Evolutionary conservation across 2,888 invertebrate genomes (phyloP).

Genomic region (Camptogramma bilineatum): DNA sequence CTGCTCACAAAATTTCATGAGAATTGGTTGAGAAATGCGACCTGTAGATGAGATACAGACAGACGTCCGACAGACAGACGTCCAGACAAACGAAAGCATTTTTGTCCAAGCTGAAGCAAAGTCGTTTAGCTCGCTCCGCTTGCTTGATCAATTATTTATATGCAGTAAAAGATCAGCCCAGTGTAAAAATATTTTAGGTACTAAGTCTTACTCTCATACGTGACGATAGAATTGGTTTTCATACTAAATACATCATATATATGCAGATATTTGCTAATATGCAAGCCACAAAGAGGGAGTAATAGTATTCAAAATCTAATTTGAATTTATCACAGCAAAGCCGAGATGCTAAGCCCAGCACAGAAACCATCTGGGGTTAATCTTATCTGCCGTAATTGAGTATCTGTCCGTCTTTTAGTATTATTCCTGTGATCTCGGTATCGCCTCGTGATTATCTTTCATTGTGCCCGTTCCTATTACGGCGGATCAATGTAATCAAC

Average conservation of each 20-base stretch:
- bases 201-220: too few species aligned
- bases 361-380: constrained; percentile 41
- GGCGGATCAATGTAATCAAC: constrained; percentile 22
- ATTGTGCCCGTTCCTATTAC: constrained; percentile 38
- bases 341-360: constrained; percentile 19
- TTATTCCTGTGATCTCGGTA: constrained; percentile 39
- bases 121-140: too few species aligned
- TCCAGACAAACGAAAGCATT: too few species aligned
- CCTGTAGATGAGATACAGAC: too few species aligned
- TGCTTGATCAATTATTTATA: too few species aligned
- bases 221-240: too few species aligned
- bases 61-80: too few species aligned
- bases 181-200: too few species aligned
- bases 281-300: constrained; percentile 1
- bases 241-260: not conserved
- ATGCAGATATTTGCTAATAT: constrained; percentile 3
- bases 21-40: too few species aligned
- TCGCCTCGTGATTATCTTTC: constrained; percentile 39
- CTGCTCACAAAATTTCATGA: too few species aligned
- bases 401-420: constrained; percentile 37
- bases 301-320: constrained; percentile 26
- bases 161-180: too few species aligned
- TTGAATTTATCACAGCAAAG: constrained; percentile 25
- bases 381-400: constrained; percentile 40
- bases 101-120: too few species aligned